A percentile compares a stretch with the other conserved stretches of the same genome.
phyloP scores from a whole-genome alignment of 1,140 invertebrate genomes.

The Brachionus rotundiformis region DNA sequence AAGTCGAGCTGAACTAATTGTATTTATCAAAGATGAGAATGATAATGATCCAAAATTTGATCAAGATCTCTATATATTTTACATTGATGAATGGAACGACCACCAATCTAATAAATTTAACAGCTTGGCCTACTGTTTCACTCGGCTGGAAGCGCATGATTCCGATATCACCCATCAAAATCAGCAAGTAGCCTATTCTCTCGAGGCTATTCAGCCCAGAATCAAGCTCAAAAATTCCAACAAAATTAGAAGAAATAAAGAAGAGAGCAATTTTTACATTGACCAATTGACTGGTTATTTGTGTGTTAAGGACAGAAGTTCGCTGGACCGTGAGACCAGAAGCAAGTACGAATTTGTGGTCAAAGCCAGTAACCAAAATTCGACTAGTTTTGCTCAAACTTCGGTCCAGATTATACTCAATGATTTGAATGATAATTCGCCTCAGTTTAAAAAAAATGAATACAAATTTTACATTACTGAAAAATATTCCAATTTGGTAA shows the following conservation, averaged over 20 bases:
- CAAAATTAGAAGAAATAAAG: not conserved
- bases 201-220: not conserved
- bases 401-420: not conserved
- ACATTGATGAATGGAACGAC: slow-evolving; percentile 39
- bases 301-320: slow-evolving; percentile 21
- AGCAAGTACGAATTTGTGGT: slow-evolving; percentile 33
- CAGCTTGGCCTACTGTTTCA: slow-evolving; percentile 17
- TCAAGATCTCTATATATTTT: not conserved
- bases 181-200: not conserved
- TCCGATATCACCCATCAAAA: not conserved
- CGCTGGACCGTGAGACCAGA: not conserved
- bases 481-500: slow-evolving; percentile 37
- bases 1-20: not conserved
- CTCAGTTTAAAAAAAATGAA: not conserved
- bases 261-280: not conserved
- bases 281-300: not conserved
- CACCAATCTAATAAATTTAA: not conserved
- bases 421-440: slow-evolving; percentile 36
- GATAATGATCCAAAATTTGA: slow-evolving; percentile 48
- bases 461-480: slow-evolving; percentile 31
- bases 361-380: not conserved
- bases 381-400: not conserved
- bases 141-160: not conserved
- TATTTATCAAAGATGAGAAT: slow-evolving; percentile 44
- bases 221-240: not conserved